Percentiles rank a stretch among this genome's conserved stretches.
Conservation (phyloP, 2,888 invertebrate species). For the Noctua fimbriata region DNA sequence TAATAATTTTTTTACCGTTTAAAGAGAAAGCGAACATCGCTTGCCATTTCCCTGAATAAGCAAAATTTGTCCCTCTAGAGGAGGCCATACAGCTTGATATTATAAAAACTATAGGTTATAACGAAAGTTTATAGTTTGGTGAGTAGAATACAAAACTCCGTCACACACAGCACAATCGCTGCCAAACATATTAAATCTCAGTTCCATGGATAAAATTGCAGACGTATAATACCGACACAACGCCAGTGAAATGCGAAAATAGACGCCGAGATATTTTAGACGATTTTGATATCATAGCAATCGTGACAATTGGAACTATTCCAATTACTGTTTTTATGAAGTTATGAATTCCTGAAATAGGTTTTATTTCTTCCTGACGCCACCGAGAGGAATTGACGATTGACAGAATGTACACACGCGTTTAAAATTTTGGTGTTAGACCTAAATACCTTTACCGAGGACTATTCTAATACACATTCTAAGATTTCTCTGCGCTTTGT, state of each 20-base stretch:
- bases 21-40: constrained; percentile 2
- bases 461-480: neutral
- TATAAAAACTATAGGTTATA: neutral
- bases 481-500: neutral
- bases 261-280: constrained; percentile 41
- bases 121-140: neutral
- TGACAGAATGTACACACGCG: constrained; percentile 30
- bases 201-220: constrained; percentile 30
- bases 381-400: constrained; percentile 24
- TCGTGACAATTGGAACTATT: constrained; percentile 53
- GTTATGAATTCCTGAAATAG: constrained; percentile 54
- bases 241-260: constrained; percentile 46
- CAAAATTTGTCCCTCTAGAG: neutral
- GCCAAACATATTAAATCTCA: constrained; percentile 19
- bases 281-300: constrained; percentile 53
- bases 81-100: neutral
- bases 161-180: neutral
- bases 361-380: constrained; percentile 42
- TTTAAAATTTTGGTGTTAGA: constrained; percentile 1
- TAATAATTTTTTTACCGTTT: constrained; percentile 60
- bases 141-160: neutral
- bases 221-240: constrained; percentile 23
- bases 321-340: constrained; percentile 45
- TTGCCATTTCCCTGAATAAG: neutral
- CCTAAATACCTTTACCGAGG: constrained; percentile 1